phyloP scores from a whole-genome alignment of 2,797 vertebrate species.

The Pteronotus mesoamericanus region DNA sequence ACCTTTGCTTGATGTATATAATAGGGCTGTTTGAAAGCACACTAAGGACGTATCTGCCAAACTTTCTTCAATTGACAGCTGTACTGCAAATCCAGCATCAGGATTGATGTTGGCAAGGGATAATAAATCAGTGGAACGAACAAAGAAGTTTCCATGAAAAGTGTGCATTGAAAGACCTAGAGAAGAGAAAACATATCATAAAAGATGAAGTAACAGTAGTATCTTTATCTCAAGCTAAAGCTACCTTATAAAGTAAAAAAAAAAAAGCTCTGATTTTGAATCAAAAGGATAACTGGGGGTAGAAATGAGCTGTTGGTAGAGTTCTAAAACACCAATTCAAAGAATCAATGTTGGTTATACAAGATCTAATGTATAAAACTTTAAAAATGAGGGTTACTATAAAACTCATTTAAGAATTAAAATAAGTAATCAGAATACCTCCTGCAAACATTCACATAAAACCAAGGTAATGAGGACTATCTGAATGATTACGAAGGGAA shows the following conservation, averaged over 20 bases:
- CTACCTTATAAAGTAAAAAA: neutral
- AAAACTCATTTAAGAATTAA: neutral
- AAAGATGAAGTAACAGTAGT: neutral
- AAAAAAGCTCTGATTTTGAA: neutral
- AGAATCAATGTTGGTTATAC: neutral
- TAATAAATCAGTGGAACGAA: constrained; percentile 96
- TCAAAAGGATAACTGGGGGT: neutral
- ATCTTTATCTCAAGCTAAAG: neutral
- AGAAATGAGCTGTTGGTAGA: neutral
- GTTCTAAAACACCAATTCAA: neutral
- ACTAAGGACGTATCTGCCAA: constrained; percentile 93
- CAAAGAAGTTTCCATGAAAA: constrained; percentile 99
- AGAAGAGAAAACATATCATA: constrained; percentile 4
- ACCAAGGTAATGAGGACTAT: neutral
- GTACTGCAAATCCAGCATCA: constrained; percentile 96
- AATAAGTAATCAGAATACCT: neutral
- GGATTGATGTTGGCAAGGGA: constrained; percentile 98
- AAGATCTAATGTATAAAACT: neutral
- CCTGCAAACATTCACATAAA: neutral
- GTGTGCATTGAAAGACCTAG: constrained; percentile 98
- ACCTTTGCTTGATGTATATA: constrained; percentile 99
- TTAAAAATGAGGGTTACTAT: neutral
- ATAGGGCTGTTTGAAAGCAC: constrained; percentile 96
- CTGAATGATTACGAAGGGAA: neutral
- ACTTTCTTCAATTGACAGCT: constrained; percentile 96